Evolutionary conservation across 2,113 vertebrate genomes (phyloP).

Genomic region (Tychaedon coryphoeus): DNA sequence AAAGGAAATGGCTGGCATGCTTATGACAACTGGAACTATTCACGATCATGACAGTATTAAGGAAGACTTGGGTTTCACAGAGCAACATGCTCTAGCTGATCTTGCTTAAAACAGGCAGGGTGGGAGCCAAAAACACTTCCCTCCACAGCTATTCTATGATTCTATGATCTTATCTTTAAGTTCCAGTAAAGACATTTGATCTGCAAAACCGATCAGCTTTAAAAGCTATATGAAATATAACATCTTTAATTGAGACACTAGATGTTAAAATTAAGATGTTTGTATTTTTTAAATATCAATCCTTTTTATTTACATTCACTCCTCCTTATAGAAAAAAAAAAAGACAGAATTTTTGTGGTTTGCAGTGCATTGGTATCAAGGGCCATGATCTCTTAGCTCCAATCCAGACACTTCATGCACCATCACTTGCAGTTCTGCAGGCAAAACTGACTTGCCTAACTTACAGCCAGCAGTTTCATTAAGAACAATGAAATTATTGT

Average conservation of each 20-base stretch:
- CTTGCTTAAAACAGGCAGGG: background rate
- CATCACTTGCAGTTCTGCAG: background rate
- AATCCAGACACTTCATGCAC: background rate
- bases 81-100: background rate
- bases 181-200: background rate
- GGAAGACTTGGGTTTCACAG: background rate
- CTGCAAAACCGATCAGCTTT: background rate
- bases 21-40: background rate
- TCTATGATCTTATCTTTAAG: background rate
- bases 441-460: background rate
- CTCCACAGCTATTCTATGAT: background rate
- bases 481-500: background rate
- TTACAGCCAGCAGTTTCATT: background rate
- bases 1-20: conserved; percentile 26
- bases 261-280: background rate
- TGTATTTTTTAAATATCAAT: background rate
- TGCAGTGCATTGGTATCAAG: background rate
- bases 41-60: background rate
- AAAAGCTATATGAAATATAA: background rate
- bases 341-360: background rate
- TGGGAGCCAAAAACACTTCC: background rate
- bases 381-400: background rate
- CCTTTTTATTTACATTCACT: background rate
- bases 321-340: background rate
- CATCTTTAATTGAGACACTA: background rate